Percentiles rank a stretch among this genome's conserved stretches.
phyloP scores from a whole-genome alignment of 2,113 vertebrate genomes.

The Mesembrinibis cayennensis region DNA sequence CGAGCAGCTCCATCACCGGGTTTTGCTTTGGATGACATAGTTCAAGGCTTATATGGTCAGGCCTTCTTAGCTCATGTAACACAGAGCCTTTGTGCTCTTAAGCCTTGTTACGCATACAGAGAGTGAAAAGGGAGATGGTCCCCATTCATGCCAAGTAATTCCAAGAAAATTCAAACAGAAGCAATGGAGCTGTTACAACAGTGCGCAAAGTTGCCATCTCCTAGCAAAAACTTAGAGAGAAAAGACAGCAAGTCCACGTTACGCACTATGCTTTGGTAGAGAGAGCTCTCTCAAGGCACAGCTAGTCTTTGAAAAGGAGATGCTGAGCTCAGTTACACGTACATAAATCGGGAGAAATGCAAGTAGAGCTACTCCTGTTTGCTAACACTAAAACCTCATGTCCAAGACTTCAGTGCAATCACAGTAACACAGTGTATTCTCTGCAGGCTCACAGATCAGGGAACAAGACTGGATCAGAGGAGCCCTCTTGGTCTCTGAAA shows the following conservation, averaged over 20 bases:
- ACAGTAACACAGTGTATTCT: fast-evolving
- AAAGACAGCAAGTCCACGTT: not conserved
- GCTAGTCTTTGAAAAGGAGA: not conserved
- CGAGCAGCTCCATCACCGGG: fast-evolving
- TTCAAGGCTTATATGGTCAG: not conserved
- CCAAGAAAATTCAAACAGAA: not conserved
- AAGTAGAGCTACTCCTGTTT: not conserved
- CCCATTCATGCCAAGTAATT: not conserved
- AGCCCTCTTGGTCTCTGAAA: not conserved
- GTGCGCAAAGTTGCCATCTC: not conserved
- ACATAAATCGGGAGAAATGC: not conserved
- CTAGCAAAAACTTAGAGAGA: not conserved
- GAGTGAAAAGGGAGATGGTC: not conserved
- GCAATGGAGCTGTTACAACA: not conserved
- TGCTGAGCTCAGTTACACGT: not conserved
- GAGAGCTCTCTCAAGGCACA: not conserved
- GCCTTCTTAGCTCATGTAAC: not conserved
- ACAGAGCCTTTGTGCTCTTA: not conserved
- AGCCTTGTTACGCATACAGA: not conserved
- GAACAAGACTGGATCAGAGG: not conserved
- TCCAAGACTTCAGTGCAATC: not conserved
- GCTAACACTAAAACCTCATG: not conserved
- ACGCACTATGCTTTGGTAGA: not conserved
- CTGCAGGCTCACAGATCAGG: fast-evolving
- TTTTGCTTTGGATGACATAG: not conserved